Percentiles rank a stretch among this genome's conserved stretches.
phyloP scores from a whole-genome alignment of 2,888 invertebrate species.

The Cephus nigrinus region DNA sequence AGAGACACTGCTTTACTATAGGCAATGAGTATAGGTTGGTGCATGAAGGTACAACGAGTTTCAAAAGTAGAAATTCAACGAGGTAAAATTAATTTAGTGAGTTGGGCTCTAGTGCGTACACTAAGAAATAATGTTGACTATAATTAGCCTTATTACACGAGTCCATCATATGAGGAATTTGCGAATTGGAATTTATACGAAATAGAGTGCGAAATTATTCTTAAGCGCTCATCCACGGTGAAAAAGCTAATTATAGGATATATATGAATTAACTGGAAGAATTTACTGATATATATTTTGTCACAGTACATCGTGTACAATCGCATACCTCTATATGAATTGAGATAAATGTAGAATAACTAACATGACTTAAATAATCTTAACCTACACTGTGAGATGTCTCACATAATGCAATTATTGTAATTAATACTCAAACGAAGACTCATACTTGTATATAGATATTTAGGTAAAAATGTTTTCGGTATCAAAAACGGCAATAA shows the following conservation, averaged over 20 bases:
- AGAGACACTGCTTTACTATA: conserved; percentile 2
- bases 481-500: background rate
- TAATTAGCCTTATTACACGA: background rate
- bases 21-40: background rate
- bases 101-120: background rate
- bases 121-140: background rate
- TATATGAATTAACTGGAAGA: background rate
- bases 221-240: background rate
- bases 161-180: background rate
- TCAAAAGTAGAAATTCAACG: conserved; percentile 1
- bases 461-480: background rate
- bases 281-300: background rate
- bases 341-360: background rate
- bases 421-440: background rate
- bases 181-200: background rate
- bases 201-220: background rate
- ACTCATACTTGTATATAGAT: background rate
- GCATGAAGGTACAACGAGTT: background rate
- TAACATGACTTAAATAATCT: background rate
- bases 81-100: background rate
- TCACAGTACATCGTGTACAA: background rate
- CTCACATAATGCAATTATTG: background rate
- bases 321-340: background rate
- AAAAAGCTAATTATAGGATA: background rate
- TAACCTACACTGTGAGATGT: background rate